Evolutionary conservation across 1,140 invertebrate genomes (phyloP).

Genomic region (Heliconius congener): DNA sequence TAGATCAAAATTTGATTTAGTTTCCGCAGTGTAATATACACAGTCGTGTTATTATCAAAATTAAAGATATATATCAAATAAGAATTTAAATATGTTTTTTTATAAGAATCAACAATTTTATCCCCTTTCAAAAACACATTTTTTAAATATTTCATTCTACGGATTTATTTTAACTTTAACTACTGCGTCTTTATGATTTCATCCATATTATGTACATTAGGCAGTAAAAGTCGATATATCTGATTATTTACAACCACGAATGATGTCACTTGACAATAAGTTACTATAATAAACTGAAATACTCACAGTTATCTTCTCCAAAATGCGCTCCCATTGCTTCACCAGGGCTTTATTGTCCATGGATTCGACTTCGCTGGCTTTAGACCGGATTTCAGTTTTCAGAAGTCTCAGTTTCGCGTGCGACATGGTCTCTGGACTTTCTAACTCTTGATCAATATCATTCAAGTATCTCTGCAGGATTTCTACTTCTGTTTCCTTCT

Average conservation of each 20-base stretch:
- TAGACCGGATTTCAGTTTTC: conserved; percentile 49
- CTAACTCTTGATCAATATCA: conserved; percentile 52
- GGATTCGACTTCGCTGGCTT: conserved; percentile 45
- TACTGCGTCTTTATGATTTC: no score
- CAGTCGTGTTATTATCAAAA: no score
- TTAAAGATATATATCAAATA: no score
- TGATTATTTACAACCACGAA: conserved; percentile 3
- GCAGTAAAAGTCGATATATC: not conserved
- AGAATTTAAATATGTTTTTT: no score
- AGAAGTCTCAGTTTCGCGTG: conserved; percentile 51
- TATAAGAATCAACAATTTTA: no score
- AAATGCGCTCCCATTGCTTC: conserved; percentile 55
- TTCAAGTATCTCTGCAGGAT: conserved; percentile 47
- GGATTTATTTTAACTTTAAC: no score
- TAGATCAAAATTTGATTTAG: not conserved
- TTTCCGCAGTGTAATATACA: no score
- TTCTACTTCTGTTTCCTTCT: conserved; percentile 42
- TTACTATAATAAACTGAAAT: not conserved
- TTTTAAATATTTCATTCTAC: no score
- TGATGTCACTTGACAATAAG: not conserved
- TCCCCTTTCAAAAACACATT: not conserved
- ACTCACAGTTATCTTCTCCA: conserved; percentile 66
- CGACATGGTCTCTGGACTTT: conserved; percentile 47
- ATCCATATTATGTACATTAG: no score
- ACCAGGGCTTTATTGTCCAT: conserved; percentile 47